phyloP scores from a whole-genome alignment of 1,140 invertebrate genomes.

The Drosophila kepulauana region DNA sequence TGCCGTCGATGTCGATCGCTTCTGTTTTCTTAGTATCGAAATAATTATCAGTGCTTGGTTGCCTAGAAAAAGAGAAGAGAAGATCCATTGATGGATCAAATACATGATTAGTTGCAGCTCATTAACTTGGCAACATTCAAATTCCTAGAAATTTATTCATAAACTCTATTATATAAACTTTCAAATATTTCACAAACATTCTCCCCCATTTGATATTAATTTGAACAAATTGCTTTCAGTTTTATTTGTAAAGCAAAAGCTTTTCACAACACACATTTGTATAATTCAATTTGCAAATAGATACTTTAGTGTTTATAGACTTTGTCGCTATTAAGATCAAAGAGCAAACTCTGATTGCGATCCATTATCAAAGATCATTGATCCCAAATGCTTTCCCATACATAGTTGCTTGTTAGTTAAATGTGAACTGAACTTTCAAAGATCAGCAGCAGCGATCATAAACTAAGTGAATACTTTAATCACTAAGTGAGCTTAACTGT shows the following conservation, averaged over 20 bases:
- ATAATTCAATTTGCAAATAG: background rate
- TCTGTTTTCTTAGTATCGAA: slow-evolving; percentile 40
- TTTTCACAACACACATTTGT: background rate
- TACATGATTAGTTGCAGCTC: background rate
- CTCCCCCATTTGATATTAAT: too few relatives aligned
- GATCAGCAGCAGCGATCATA: slow-evolving; percentile 3
- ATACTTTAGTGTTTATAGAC: background rate
- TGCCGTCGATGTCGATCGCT: slow-evolving; percentile 34
- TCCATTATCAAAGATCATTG: slow-evolving; percentile 6
- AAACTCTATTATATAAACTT: too few relatives aligned
- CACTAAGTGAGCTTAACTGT: background rate
- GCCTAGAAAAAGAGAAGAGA: background rate
- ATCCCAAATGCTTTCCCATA: slow-evolving; percentile 2
- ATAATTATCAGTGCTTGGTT: slow-evolving; percentile 14
- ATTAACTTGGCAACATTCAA: background rate
- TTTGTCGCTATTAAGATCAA: background rate
- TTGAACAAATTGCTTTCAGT: too few relatives aligned
- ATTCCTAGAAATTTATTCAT: background rate
- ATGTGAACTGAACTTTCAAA: slow-evolving; percentile 3
- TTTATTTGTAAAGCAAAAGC: background rate
- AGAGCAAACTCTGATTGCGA: background rate
- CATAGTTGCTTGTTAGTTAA: background rate
- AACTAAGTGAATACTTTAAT: slow-evolving; percentile 2
- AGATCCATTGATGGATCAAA: slow-evolving; percentile 11
- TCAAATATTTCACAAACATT: too few relatives aligned